Percentiles rank a stretch among this genome's conserved stretches.
Evolutionary conservation across 1,140 invertebrate genomes (phyloP).

Genomic region (Patella vulgata): DNA sequence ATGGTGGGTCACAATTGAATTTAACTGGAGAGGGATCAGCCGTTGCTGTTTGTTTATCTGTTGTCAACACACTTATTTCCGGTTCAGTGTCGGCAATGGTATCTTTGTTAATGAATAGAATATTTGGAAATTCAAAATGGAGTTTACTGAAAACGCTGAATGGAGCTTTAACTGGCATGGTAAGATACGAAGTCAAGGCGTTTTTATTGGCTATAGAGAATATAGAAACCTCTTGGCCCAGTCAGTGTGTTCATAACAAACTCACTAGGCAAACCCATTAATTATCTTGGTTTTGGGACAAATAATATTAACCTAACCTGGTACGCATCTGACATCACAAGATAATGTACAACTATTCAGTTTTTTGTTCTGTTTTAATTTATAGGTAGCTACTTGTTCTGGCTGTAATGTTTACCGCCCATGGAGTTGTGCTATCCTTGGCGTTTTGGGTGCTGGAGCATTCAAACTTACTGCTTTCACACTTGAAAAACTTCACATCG

Average conservation of each 20-base stretch:
- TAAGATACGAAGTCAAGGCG: conserved; percentile 31
- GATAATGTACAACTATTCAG: too few relatives aligned
- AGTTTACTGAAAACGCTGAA: conserved; percentile 71
- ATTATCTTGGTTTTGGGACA: too few relatives aligned
- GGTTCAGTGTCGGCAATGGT: conserved; percentile 67
- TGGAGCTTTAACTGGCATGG: conserved; percentile 71
- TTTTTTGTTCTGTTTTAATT: background rate
- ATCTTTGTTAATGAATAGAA: conserved; percentile 53
- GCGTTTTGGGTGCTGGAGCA: conserved; percentile 64
- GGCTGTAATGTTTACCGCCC: conserved; percentile 67
- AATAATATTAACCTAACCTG: too few relatives aligned
- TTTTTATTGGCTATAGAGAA: background rate
- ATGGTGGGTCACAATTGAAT: conserved; percentile 70
- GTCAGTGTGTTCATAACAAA: too few relatives aligned
- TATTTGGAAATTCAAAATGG: conserved; percentile 62
- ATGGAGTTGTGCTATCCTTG: conserved; percentile 67
- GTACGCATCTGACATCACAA: too few relatives aligned
- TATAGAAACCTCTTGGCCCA: background rate
- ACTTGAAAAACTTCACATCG: conserved; percentile 66
- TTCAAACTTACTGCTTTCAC: conserved; percentile 64
- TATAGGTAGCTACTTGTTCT: conserved; percentile 65
- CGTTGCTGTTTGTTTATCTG: conserved; percentile 63
- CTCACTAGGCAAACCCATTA: too few relatives aligned
- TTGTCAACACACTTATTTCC: conserved; percentile 71
- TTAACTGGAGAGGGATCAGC: conserved; percentile 69